These are phyloP conservation scores for Agrochola litura DNA, from an alignment of 2,888 invertebrate genomes.

Conservation along the genomic window DNA sequence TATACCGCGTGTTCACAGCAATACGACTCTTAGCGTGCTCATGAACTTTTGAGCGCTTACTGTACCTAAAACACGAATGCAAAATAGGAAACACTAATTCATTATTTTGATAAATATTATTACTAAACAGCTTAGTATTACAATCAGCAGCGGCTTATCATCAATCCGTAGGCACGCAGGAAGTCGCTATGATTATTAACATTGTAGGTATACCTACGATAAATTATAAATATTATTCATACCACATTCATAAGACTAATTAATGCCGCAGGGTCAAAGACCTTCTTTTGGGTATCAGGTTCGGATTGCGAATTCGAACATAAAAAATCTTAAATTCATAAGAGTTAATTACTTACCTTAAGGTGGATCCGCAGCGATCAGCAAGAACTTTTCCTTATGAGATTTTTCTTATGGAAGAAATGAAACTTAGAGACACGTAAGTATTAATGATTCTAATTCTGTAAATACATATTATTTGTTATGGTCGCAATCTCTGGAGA, in stretches of 20 bases:
- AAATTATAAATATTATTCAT: not conserved
- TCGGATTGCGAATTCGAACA: not conserved
- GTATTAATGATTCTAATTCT: too few species aligned
- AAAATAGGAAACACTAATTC: slow-evolving; percentile 1
- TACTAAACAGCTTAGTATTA: slow-evolving; percentile 23
- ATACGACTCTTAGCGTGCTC: too few species aligned
- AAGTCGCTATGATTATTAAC: slow-evolving; percentile 34
- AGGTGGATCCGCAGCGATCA: too few species aligned
- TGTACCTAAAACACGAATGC: not conserved
- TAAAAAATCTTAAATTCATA: not conserved
- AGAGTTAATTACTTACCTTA: too few species aligned
- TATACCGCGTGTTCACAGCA: too few species aligned
- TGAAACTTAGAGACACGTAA: too few species aligned
- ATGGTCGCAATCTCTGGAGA: too few species aligned
- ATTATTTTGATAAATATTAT: not conserved
- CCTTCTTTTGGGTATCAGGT: not conserved
- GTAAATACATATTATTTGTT: too few species aligned
- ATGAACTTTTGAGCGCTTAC: too few species aligned
- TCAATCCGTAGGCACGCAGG: slow-evolving; percentile 36
- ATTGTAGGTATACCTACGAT: not conserved
- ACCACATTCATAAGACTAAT: not conserved
- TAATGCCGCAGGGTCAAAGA: not conserved
- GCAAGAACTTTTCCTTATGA: too few species aligned
- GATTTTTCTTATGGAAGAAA: too few species aligned
- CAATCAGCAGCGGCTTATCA: slow-evolving; percentile 31